A percentile compares a stretch with the other conserved stretches of the same genome.
Conservation (phyloP, 2,113 vertebrate genomes). For the Proterorhinus semilunaris region DNA sequence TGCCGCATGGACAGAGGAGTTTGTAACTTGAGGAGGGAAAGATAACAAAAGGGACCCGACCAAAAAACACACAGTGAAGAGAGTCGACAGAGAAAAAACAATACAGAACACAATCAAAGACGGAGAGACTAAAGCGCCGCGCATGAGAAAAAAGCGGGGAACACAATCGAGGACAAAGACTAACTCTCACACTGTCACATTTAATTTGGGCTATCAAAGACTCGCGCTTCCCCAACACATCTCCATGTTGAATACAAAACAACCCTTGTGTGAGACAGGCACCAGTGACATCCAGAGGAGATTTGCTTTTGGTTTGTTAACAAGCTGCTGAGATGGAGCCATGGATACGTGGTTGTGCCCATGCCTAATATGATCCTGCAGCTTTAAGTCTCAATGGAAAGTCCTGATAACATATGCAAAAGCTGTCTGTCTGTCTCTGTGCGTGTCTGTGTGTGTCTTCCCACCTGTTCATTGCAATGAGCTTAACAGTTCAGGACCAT, state of each 20-base stretch:
- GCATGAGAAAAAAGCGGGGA: conserved; percentile 49
- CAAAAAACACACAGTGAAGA: conserved; percentile 35
- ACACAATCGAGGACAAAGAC: conserved; percentile 73
- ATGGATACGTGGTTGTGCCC: conserved; percentile 41
- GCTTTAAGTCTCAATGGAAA: conserved; percentile 8
- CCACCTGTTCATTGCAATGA: conserved; percentile 63
- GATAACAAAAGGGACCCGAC: conserved; percentile 28
- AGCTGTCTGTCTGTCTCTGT: too few species aligned
- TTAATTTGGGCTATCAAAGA: conserved; percentile 72
- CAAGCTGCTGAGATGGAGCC: conserved; percentile 43
- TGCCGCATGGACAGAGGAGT: neutral
- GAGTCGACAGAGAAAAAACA: conserved; percentile 9
- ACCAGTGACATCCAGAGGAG: conserved; percentile 34
- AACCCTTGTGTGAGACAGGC: conserved; percentile 46
- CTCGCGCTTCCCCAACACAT: conserved; percentile 60
- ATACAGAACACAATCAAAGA: conserved; percentile 32
- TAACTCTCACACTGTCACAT: conserved; percentile 70
- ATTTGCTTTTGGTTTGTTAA: conserved; percentile 51
- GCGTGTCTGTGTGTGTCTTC: conserved; percentile 20
- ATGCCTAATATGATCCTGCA: conserved; percentile 35
- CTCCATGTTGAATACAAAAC: conserved; percentile 69
- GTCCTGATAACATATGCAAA: neutral
- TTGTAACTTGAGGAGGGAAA: conserved; percentile 15
- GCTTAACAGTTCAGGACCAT: conserved; percentile 71
- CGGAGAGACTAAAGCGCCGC: conserved; percentile 46